These are phyloP conservation scores for Myanophis thanlyinensis DNA, from an alignment of 2,113 vertebrate genomes.

Conservation along the genomic window DNA sequence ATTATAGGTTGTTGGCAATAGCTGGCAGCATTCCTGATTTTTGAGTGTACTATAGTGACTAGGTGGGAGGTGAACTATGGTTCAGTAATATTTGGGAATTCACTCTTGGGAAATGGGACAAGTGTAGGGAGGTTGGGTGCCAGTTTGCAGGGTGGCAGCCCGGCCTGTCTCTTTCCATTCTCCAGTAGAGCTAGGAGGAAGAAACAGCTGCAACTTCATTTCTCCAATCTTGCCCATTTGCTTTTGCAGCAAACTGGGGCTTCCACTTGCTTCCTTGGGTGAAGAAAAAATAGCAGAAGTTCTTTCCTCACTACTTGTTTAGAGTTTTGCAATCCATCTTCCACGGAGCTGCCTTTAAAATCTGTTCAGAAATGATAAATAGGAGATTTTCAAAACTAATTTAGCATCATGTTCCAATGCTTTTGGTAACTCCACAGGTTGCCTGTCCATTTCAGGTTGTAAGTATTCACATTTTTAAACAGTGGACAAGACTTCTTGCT, in stretches of 20 bases:
- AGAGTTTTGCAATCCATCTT: background rate
- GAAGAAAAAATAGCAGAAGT: background rate
- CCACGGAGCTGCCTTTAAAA: background rate
- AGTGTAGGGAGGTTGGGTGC: background rate
- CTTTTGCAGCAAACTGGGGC: background rate
- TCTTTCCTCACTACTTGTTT: background rate
- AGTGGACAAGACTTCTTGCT: background rate
- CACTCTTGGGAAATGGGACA: background rate
- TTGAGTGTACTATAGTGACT: background rate
- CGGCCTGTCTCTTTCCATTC: background rate
- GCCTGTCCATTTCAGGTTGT: background rate
- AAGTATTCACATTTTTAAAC: background rate
- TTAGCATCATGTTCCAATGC: background rate
- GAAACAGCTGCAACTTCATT: background rate
- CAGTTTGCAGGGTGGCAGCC: background rate
- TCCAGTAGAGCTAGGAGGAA: background rate
- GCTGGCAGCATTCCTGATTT: background rate
- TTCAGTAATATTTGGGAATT: background rate
- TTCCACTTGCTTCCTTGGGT: background rate
- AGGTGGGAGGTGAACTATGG: background rate
- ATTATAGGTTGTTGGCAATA: background rate
- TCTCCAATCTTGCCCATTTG: background rate
- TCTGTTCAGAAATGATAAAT: background rate
- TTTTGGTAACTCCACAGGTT: background rate
- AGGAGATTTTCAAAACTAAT: background rate